These are phyloP conservation scores for Prunella himalayana DNA, from an alignment of 2,113 vertebrate species.

Conservation along the genomic window DNA sequence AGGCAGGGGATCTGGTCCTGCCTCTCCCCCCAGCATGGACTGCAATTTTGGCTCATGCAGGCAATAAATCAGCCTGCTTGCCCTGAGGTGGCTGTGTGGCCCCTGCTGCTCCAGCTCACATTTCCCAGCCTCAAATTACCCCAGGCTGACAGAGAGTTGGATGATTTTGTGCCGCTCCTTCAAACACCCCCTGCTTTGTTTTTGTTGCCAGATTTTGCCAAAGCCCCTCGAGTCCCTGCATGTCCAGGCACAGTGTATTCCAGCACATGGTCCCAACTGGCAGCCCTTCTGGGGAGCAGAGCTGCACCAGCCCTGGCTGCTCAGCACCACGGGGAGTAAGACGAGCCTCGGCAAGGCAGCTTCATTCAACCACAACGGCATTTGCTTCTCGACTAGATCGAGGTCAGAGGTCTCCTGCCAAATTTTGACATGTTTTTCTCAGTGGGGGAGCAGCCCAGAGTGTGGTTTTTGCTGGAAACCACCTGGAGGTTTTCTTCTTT, in stretches of 20 bases:
- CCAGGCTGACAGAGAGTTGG: background rate
- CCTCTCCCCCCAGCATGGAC: conserved; percentile 17
- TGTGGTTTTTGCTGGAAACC: background rate
- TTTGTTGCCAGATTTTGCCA: background rate
- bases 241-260: background rate
- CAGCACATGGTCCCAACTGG: fast-evolving
- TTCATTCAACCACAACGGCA: background rate
- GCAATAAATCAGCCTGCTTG: conserved; percentile 49
- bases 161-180: background rate
- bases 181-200: background rate
- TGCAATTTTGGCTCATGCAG: background rate
- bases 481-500: background rate
- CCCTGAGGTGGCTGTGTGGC: background rate
- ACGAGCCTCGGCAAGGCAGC: fast-evolving
- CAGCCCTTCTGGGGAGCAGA: background rate
- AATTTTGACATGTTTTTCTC: background rate
- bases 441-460: background rate
- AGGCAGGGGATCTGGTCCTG: background rate
- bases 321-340: fast-evolving
- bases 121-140: conserved; percentile 7
- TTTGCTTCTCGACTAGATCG: background rate
- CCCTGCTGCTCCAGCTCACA: background rate
- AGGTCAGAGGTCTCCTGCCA: background rate
- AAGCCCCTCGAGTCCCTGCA: fast-evolving
- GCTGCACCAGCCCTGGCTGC: background rate